phyloP scores from a whole-genome alignment of 1,140 invertebrate species.

The Anadara kagoshimensis region DNA sequence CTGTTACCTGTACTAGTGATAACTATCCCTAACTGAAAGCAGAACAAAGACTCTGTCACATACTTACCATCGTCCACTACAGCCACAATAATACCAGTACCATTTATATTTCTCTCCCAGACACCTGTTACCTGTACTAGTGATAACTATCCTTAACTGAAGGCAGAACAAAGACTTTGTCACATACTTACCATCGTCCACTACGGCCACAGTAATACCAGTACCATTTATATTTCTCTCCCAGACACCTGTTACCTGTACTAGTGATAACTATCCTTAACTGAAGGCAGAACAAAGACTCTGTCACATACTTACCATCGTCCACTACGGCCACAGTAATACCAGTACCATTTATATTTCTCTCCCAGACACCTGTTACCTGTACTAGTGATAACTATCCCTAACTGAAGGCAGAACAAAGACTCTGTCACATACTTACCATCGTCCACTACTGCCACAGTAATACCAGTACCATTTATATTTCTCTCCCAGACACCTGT shows the following conservation, averaged over 20 bases:
- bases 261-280: too few relatives aligned
- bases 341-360: conserved; percentile 66
- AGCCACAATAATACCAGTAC: conserved; percentile 69
- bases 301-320: conserved; percentile 64
- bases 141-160: too few relatives aligned
- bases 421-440: conserved; percentile 50
- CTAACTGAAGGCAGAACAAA: too few relatives aligned
- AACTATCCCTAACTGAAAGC: too few relatives aligned
- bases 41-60: too few relatives aligned
- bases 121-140: conserved; percentile 71
- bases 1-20: too few relatives aligned
- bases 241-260: conserved; percentile 73
- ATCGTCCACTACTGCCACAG: conserved; percentile 73
- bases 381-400: too few relatives aligned
- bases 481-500: conserved; percentile 68
- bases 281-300: too few relatives aligned
- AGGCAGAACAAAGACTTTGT: too few relatives aligned
- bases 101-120: conserved; percentile 69
- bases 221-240: conserved; percentile 63
- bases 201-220: conserved; percentile 71
- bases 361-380: conserved; percentile 70
- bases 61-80: conserved; percentile 73
- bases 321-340: conserved; percentile 73
- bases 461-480: conserved; percentile 69
- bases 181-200: conserved; percentile 72